A percentile compares a stretch with the other conserved stretches of the same genome.
Evolutionary conservation across 2,797 vertebrate genomes (phyloP).

Genomic region (Dendrocincla tyrannina): DNA sequence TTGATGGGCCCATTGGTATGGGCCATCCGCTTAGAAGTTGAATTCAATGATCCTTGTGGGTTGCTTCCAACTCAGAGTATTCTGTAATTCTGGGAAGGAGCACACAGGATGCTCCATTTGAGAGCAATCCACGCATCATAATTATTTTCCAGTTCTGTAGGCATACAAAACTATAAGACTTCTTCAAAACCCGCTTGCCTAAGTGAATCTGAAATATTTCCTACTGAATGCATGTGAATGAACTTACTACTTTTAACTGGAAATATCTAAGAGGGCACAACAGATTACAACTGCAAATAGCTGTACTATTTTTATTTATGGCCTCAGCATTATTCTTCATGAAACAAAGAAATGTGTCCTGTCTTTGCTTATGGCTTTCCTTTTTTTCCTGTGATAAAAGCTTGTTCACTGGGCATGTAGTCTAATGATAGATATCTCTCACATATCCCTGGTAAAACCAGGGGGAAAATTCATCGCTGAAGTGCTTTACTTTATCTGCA

Average conservation of each 20-base stretch:
- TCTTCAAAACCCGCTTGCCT: not conserved
- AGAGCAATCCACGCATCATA: not conserved
- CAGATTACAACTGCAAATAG: not conserved
- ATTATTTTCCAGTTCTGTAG: not conserved
- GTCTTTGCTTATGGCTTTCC: not conserved
- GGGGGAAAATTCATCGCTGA: not conserved
- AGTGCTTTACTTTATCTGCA: not conserved
- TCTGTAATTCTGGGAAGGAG: not conserved
- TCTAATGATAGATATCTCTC: not conserved
- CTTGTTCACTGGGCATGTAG: not conserved
- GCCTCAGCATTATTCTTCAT: not conserved
- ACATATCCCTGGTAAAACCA: not conserved
- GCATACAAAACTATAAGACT: not conserved
- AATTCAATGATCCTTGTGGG: not conserved
- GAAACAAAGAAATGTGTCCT: not conserved
- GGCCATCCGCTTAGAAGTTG: not conserved
- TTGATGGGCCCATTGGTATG: too few species aligned
- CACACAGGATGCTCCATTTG: not conserved
- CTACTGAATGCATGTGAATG: not conserved
- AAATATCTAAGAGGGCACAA: not conserved
- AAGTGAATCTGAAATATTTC: not conserved
- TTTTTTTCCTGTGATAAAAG: not conserved
- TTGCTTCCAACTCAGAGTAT: not conserved
- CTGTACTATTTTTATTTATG: not conserved
- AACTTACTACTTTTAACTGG: not conserved